Percentiles rank a stretch among this genome's conserved stretches.
Evolutionary conservation across 2,113 vertebrate genomes (phyloP).

Genomic region (Aviceda subcristata): DNA sequence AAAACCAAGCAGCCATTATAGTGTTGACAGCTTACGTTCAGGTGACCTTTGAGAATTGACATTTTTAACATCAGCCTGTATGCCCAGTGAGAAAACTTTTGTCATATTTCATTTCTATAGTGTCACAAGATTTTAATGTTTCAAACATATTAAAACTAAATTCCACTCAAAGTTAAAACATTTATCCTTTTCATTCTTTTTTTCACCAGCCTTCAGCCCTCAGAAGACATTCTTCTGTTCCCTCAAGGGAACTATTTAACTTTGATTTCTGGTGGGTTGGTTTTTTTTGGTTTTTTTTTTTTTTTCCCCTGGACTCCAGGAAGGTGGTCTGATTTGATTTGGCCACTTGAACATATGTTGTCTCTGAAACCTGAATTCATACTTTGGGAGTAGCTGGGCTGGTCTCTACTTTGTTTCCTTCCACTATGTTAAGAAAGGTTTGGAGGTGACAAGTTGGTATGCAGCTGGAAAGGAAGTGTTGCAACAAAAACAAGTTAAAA

Average conservation of each 20-base stretch:
- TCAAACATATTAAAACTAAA: background rate
- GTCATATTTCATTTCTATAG: background rate
- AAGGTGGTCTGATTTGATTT: background rate
- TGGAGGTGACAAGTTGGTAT: background rate
- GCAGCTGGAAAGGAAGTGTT: background rate
- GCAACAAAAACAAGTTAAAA: background rate
- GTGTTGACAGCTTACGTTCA: background rate
- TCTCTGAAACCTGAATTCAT: background rate
- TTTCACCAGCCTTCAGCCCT: background rate
- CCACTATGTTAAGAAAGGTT: background rate
- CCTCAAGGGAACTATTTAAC: background rate
- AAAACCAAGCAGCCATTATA: background rate
- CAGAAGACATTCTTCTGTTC: background rate
- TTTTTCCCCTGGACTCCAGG: background rate
- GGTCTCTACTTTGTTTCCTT: background rate
- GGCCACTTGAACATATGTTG: background rate
- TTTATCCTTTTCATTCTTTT: background rate
- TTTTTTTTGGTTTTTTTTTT: too few relatives aligned
- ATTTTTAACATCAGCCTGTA: background rate
- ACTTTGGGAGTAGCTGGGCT: background rate
- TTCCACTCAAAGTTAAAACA: background rate
- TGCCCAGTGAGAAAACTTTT: background rate
- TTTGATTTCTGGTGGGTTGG: background rate
- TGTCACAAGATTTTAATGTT: background rate
- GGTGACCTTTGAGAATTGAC: background rate